Conservation (phyloP, 2,888 invertebrate genomes). For the Drosophila acutilabella region DNA sequence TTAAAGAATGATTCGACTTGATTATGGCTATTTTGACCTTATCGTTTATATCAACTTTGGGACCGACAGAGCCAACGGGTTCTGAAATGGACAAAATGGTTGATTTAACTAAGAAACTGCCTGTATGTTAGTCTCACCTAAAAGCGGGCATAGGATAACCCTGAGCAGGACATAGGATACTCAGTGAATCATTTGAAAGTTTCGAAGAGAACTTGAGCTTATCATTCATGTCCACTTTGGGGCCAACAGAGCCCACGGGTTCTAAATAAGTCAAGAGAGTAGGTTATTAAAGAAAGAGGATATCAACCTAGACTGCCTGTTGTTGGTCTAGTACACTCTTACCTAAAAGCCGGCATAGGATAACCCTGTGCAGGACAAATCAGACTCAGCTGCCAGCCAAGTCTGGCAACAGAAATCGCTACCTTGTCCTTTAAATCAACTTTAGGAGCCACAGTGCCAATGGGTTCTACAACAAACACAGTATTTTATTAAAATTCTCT, state of each 20-base stretch:
- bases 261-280: slow-evolving; percentile 70
- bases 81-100: slow-evolving; percentile 71
- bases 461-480: slow-evolving; percentile 81
- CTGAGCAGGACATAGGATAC: slow-evolving; percentile 88
- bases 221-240: slow-evolving; percentile 90
- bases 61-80: slow-evolving; percentile 86
- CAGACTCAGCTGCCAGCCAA: slow-evolving; percentile 86
- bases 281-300: no score
- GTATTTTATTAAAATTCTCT: background rate
- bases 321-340: slow-evolving; percentile 50
- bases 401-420: slow-evolving; percentile 71
- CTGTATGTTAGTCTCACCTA: slow-evolving; percentile 83
- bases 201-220: slow-evolving; percentile 85
- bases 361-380: slow-evolving; percentile 89
- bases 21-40: slow-evolving; percentile 82
- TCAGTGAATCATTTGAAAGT: slow-evolving; percentile 27
- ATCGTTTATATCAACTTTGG: slow-evolving; percentile 87
- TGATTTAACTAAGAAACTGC: slow-evolving; percentile 13
- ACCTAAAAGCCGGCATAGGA: slow-evolving; percentile 83
- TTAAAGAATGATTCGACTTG: slow-evolving; percentile 84
- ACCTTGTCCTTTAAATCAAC: slow-evolving; percentile 89
- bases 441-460: slow-evolving; percentile 87
- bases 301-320: slow-evolving; percentile 22
- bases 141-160: slow-evolving; percentile 89
- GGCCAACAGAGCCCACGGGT: slow-evolving; percentile 86